Evolutionary conservation across 2,113 vertebrate species (phyloP).

Genomic region (Ia io): DNA sequence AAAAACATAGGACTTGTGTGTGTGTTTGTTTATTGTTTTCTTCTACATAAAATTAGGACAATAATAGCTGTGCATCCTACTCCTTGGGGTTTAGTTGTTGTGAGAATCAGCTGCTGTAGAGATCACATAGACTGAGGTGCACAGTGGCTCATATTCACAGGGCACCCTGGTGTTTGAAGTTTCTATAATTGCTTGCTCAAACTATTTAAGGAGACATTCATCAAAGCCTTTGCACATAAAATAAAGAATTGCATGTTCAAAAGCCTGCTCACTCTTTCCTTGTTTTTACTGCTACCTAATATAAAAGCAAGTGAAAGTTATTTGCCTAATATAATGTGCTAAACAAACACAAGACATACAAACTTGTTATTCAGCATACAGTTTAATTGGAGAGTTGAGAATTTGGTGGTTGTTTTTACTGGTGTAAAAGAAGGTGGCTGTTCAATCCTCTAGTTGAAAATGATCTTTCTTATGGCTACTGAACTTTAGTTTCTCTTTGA

Average conservation of each 20-base stretch:
- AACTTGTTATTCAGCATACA: neutral
- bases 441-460: neutral
- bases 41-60: neutral
- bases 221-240: conserved; percentile 61
- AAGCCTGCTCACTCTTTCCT: conserved; percentile 27
- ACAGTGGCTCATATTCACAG: neutral
- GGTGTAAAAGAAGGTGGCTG: neutral
- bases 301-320: conserved; percentile 43
- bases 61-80: neutral
- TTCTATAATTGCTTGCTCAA: conserved; percentile 44
- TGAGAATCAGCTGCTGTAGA: neutral
- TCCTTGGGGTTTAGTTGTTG: neutral
- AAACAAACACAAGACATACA: conserved; percentile 16
- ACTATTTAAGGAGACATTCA: conserved; percentile 26
- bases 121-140: neutral
- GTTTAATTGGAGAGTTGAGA: conserved; percentile 59
- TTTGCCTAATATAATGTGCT: conserved; percentile 45
- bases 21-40: neutral
- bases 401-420: conserved; percentile 30
- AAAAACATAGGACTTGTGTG: neutral
- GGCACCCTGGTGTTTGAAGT: conserved; percentile 31
- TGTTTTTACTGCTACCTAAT: conserved; percentile 59
- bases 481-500: neutral
- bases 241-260: conserved; percentile 45
- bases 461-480: neutral